Conservation (phyloP, 2,113 vertebrate genomes). For the Boulengeromyrus knoepffleri region DNA sequence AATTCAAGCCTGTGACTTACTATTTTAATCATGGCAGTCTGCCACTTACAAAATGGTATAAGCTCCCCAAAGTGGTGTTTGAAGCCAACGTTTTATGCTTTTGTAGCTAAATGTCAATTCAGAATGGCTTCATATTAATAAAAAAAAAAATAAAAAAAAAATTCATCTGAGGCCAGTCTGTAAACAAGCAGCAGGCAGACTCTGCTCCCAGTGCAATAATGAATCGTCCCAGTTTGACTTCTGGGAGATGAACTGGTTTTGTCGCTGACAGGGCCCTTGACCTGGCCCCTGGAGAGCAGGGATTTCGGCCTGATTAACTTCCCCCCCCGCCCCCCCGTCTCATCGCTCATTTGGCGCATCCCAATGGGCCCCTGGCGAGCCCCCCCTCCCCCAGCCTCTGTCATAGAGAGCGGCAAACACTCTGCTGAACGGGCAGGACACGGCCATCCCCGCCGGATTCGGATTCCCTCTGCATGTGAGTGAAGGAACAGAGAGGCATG, state of each 20-base stretch:
- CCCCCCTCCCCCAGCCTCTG: background rate
- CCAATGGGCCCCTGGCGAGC: background rate
- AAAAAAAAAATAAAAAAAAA: background rate
- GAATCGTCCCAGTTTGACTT: constrained; percentile 36
- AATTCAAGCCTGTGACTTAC: background rate
- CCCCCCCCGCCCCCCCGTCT: background rate
- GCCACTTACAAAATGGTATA: background rate
- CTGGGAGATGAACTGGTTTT: constrained; percentile 31
- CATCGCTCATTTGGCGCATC: background rate
- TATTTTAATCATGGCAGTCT: background rate
- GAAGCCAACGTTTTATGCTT: background rate
- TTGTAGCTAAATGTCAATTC: background rate
- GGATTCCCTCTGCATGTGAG: background rate
- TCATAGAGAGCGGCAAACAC: constrained; percentile 36
- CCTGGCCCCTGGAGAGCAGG: constrained; percentile 10
- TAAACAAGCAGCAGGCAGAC: background rate
- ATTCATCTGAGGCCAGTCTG: background rate
- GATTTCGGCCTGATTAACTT: background rate
- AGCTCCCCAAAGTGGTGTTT: background rate
- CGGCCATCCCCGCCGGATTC: background rate
- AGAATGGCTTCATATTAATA: background rate
- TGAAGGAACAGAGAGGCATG: constrained; percentile 33
- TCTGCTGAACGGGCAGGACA: constrained; percentile 51
- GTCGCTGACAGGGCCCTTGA: constrained; percentile 41
- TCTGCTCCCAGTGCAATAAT: constrained; percentile 13